Base-by-base conservation (phyloP, 2,113 vertebrate genomes). In the Ramphastos sulfuratus region DNA sequence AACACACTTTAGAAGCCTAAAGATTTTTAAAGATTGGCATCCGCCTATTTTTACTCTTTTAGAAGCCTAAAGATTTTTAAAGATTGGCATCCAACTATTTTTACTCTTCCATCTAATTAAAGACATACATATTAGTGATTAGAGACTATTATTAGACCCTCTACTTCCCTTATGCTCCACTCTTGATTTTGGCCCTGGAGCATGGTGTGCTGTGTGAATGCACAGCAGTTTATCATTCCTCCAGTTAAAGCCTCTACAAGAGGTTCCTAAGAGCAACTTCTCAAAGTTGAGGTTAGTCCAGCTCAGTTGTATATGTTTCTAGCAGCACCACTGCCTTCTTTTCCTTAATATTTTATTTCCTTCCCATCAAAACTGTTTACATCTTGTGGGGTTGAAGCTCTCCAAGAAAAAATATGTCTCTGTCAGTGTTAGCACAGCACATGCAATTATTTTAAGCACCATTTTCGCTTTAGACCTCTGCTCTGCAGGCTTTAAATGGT, bases 321-420 rank as follows among this genome's bases (percentile, higher is more conserved):
- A 85, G 78, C 46, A 81, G 86, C 30, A 76, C 37, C 1, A 0
- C 89, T 90, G 77, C 73, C 54, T 81, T 81, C 56, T 92, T 94
- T 85, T 74, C 54, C 63, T 83, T 85, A 92, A 50, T 91, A 78
- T 88, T 94, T 94, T 91, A 72, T 91, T 94, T 95, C 87, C 85
- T 89, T 93, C 50, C 65, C 44, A 61, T 54, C 70, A 90, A 58
- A 91, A 85, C 58, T 92, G 91, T 89, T 95, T 96, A 75, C 46
- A 23, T 74, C 69, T 89, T 50, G 28, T 42, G 60, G 58, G 12
- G 6, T 15, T 93, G 85, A 93, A 93, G 39, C 48, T 82, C 67
- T 94, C 64, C 30, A 87, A 95, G 67, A 73, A 52, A 82, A 71
- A 89, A 80, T 85, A 48, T 5, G 2, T 71, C 67, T 80, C 85